phyloP scores from a whole-genome alignment of 2,113 vertebrate species.

The Alethe castanea region DNA sequence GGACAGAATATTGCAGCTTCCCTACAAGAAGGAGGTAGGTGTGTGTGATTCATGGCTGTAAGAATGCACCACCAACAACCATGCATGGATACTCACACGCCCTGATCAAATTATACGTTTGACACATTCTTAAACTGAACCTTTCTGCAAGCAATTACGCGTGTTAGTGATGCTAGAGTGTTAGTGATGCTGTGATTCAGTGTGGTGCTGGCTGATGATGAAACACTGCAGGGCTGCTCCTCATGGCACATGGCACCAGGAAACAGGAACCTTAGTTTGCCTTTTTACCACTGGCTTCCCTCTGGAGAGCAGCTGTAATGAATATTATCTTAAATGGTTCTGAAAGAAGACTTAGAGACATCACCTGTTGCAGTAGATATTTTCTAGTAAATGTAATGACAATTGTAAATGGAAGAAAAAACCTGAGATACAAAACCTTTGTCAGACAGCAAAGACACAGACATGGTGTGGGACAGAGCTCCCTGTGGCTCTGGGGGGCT shows the following conservation, averaged over 20 bases:
- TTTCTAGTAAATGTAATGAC: not conserved
- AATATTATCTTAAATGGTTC: not conserved
- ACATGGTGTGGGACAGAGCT: not conserved
- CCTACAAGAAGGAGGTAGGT: not conserved
- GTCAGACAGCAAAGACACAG: not conserved
- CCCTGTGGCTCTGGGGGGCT: not conserved
- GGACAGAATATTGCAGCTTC: not conserved
- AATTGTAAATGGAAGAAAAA: not conserved
- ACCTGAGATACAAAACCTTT: not conserved
- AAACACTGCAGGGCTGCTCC: not conserved
- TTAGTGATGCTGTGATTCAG: slow-evolving; percentile 43
- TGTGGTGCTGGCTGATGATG: not conserved
- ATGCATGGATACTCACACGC: not conserved
- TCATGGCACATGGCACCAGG: not conserved
- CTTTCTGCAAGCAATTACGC: slow-evolving; percentile 20
- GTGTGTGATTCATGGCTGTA: not conserved
- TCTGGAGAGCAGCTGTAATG: not conserved
- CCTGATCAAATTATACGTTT: slow-evolving; percentile 46
- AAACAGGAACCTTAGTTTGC: not conserved
- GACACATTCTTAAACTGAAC: slow-evolving; percentile 31
- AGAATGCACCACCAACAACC: not conserved
- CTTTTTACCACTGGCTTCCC: not conserved
- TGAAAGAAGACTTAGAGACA: not conserved
- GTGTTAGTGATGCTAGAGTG: not conserved
- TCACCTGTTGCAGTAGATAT: not conserved